Evolutionary conservation across 92 coral and sea anemone genomes (phyloP), one percentile per base, ranked within the genome.

Genomic region (Blastomussa wellsi): DNA sequence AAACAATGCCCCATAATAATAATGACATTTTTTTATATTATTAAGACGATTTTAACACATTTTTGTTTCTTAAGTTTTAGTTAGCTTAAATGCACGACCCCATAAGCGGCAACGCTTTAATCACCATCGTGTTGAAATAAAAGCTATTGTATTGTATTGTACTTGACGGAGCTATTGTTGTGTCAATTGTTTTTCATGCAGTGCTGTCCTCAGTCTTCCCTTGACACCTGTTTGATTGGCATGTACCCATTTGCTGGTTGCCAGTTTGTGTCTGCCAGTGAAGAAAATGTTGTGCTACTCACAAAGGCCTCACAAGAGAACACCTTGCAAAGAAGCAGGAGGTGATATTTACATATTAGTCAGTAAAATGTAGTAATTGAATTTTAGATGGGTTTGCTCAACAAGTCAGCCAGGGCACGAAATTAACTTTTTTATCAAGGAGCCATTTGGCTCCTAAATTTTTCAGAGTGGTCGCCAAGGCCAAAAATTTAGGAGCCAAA

Each of bases 211-310:
- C 84, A 93, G 33, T 73, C 99, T 29, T 88, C 92, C 68, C 89
- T 91, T 13, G 99, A 97, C 80, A 80, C 93, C 47, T 94, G 97
- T 84, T 81, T 97, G 89, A 94, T 97, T 86, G 99, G 99, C 64
- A 93, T 97, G 95, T 85, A 93, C 72, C 99, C 95, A 4, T 97
- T 91, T 85, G 81, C 77, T 74, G 97, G 94, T 4, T 89, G 89
- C 14, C 76, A 84, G 37, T 93, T 89, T 67, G 88, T 97, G 66
- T 64, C 86, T 51, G 94, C 98, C 16, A 86, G 95, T 81, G 98
- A 92, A 60, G 95, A 85, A 51, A 91, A 88, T 72, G 95, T 97
- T n/a, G 88, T 94, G 38, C 77, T 97, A 86, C 94, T 91, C 74
- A 86, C 97, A 24, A 87, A 90, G 76, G 92, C 89, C 17, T 80